These are phyloP conservation scores for Scaptomyza cyrtandrae DNA, from an alignment of 2,888 invertebrate genomes.

Conservation along the genomic window DNA sequence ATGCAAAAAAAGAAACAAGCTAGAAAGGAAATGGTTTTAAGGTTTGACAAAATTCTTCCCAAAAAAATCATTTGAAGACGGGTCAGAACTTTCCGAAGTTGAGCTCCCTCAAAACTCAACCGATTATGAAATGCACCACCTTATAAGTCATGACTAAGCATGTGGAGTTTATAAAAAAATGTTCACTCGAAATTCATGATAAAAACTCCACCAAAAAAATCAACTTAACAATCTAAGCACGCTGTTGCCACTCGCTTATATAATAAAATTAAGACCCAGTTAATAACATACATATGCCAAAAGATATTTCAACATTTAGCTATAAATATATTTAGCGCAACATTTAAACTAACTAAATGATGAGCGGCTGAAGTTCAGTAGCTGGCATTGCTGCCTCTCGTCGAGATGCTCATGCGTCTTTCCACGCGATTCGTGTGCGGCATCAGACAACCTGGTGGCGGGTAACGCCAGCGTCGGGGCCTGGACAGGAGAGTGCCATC, in stretches of 20 bases:
- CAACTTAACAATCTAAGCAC: too few relatives aligned
- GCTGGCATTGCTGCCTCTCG: slow-evolving; percentile 85
- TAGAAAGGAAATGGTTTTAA: not conserved
- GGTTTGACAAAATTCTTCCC: too few relatives aligned
- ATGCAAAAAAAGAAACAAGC: not conserved
- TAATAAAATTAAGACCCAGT: too few relatives aligned
- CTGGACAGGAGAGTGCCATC: slow-evolving; percentile 88
- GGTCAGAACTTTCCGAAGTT: too few relatives aligned
- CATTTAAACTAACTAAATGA: slow-evolving; percentile 63
- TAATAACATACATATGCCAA: not conserved
- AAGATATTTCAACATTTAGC: slow-evolving; percentile 53
- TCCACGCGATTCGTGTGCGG: slow-evolving; percentile 86
- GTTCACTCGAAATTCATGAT: too few relatives aligned
- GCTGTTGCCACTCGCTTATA: too few relatives aligned
- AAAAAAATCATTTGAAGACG: too few relatives aligned
- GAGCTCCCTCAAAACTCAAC: too few relatives aligned
- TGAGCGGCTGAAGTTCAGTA: slow-evolving; percentile 63
- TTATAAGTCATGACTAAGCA: too few relatives aligned
- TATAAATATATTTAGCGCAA: slow-evolving; percentile 67
- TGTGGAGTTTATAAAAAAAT: too few relatives aligned
- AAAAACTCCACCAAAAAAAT: too few relatives aligned
- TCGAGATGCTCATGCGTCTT: slow-evolving; percentile 92
- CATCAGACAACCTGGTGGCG: slow-evolving; percentile 85
- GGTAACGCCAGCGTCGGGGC: slow-evolving; percentile 86
- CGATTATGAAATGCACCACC: too few relatives aligned